A percentile compares a stretch with the other conserved stretches of the same genome.
These are phyloP conservation scores for Engystomops pustulosus DNA, from an alignment of 2,113 vertebrate genomes.

Conservation along the genomic window DNA sequence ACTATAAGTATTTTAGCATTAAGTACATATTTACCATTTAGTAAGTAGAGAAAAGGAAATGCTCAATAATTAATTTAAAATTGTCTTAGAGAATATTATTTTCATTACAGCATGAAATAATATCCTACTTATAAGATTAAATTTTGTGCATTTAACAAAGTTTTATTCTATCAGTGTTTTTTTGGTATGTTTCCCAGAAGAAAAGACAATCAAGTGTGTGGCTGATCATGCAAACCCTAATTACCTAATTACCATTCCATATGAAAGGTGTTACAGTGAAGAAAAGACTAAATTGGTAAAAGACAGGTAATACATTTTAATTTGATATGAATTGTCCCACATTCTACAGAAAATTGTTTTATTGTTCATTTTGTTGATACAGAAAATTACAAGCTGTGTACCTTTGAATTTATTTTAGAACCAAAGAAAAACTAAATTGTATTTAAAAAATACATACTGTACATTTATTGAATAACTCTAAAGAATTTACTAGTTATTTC, in stretches of 20 bases:
- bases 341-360: background rate
- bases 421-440: too few species aligned
- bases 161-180: background rate
- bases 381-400: too few species aligned
- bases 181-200: background rate
- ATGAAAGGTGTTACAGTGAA: background rate
- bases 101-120: background rate
- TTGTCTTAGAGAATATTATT: background rate
- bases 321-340: background rate
- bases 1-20: too few species aligned
- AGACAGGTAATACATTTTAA: slow-evolving; percentile 21
- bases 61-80: too few species aligned
- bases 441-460: too few species aligned
- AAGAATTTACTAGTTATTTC: too few species aligned
- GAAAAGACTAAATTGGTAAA: background rate
- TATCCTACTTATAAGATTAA: background rate
- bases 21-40: too few species aligned
- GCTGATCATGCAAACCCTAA: slow-evolving; percentile 11
- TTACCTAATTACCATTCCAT: slow-evolving; percentile 19
- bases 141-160: background rate
- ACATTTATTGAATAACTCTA: too few species aligned
- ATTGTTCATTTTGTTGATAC: too few species aligned
- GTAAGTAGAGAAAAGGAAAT: too few species aligned
- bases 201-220: slow-evolving; percentile 12
- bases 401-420: too few species aligned